Evolutionary conservation across 2,888 invertebrate species (phyloP).

Genomic region (Lydus trimaculatus): DNA sequence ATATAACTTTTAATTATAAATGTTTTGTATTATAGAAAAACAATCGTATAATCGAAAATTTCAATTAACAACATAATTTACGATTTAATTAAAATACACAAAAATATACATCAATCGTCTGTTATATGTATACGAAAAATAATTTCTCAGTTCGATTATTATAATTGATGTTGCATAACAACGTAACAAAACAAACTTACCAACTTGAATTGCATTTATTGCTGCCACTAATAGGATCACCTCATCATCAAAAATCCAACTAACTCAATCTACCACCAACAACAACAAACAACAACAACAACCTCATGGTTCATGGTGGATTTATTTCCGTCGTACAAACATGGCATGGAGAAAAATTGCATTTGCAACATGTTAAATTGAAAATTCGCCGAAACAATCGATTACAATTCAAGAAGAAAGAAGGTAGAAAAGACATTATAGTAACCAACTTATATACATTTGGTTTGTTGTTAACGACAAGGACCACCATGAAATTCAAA

Average conservation of each 20-base stretch:
- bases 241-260: conserved; percentile 1
- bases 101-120: background rate
- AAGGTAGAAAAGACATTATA: background rate
- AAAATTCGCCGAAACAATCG: conserved; percentile 52
- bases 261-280: conserved; percentile 5
- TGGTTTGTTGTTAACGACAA: conserved; percentile 34
- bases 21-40: background rate
- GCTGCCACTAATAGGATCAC: conserved; percentile 7
- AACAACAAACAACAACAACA: background rate
- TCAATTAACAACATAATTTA: background rate
- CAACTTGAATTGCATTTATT: conserved; percentile 4
- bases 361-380: conserved; percentile 47
- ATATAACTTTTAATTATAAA: too few relatives aligned
- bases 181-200: background rate
- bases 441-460: conserved; percentile 44
- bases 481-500: conserved; percentile 49
- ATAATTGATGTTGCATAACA: background rate
- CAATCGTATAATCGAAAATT: background rate
- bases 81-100: background rate
- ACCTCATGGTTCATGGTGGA: conserved; percentile 17
- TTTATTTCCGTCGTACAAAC: conserved; percentile 42
- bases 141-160: conserved; percentile 1
- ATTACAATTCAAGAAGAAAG: conserved; percentile 34
- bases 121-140: background rate
- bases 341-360: conserved; percentile 45